Conservation (phyloP, 2,113 vertebrate genomes). For the Corythoichthys intestinalis region DNA sequence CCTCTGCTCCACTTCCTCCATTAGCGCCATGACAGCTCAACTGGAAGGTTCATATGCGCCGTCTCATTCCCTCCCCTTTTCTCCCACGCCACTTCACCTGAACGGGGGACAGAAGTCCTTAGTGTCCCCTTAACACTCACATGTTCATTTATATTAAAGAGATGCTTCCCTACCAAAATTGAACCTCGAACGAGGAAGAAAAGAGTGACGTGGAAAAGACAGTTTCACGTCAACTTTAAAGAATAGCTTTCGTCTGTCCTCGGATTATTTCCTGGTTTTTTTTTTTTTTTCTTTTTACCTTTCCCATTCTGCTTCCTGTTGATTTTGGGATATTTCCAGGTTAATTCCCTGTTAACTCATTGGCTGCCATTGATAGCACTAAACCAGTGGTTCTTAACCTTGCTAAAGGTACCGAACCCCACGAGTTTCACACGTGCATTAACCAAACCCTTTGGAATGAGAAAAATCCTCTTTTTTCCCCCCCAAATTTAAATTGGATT, state of each 20-base stretch:
- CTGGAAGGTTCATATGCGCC: conserved; percentile 55
- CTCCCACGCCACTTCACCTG: conserved; percentile 30
- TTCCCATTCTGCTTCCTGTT: too few species aligned
- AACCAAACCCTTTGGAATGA: too few species aligned
- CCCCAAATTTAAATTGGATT: too few species aligned
- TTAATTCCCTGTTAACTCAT: too few species aligned
- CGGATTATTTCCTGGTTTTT: neutral
- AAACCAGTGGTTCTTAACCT: too few species aligned
- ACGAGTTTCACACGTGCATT: too few species aligned
- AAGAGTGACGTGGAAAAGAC: neutral
- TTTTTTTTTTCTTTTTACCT: too few species aligned
- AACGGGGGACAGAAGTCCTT: conserved; percentile 28
- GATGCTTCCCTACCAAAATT: neutral
- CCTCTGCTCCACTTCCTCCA: conserved; percentile 66
- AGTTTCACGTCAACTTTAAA: neutral
- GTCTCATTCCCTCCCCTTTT: conserved; percentile 48
- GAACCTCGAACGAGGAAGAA: neutral
- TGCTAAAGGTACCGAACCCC: too few species aligned
- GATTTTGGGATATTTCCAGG: too few species aligned
- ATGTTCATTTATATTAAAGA: conserved; percentile 25
- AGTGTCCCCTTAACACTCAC: conserved; percentile 21
- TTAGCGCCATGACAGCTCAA: conserved; percentile 65
- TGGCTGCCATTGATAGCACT: too few species aligned
- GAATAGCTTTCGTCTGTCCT: neutral
- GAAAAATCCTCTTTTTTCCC: too few species aligned